These are phyloP conservation scores for Leptopterna dolabrata DNA, from an alignment of 2,888 invertebrate genomes.

Conservation along the genomic window DNA sequence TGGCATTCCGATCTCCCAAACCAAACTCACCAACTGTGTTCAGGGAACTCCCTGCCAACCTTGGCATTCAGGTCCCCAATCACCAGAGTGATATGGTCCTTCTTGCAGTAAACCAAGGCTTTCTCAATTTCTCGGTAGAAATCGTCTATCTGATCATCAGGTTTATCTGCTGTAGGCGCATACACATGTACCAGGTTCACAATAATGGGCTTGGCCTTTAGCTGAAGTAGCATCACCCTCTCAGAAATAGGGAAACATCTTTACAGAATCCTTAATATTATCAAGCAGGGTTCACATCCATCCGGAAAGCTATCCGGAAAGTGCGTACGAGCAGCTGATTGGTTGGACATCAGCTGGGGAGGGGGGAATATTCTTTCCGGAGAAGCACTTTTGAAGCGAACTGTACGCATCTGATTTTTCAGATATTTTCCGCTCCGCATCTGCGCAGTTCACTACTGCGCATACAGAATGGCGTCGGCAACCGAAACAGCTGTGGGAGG, in stretches of 20 bases:
- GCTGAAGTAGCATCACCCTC: conserved; percentile 1
- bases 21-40: background rate
- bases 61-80: background rate
- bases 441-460: no score
- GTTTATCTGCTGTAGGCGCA: conserved; percentile 1
- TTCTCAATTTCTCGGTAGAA: background rate
- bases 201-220: background rate
- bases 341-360: no score
- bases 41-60: background rate
- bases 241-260: background rate
- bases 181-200: background rate
- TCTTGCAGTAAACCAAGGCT: background rate
- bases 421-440: no score
- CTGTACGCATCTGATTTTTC: no score
- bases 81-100: background rate
- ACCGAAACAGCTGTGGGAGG: no score
- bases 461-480: no score
- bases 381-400: no score
- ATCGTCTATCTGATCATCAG: background rate
- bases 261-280: no score
- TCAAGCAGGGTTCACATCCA: no score
- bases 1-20: background rate
- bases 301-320: no score
- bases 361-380: no score
- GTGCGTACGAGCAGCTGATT: no score